Evolutionary conservation across 2,888 invertebrate species (phyloP).

Genomic region (Erebia aethiops): DNA sequence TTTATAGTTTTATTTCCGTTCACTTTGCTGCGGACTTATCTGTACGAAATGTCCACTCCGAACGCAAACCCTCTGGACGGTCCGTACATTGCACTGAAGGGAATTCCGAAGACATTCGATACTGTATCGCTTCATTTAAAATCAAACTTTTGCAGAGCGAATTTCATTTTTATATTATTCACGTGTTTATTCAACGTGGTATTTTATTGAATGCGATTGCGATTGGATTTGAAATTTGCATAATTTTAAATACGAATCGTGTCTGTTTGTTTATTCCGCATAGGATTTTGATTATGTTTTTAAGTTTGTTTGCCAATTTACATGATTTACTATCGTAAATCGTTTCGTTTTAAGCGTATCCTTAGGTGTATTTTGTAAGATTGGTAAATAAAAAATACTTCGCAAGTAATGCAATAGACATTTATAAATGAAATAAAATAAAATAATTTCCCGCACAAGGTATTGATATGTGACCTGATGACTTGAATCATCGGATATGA

Average conservation of each 20-base stretch:
- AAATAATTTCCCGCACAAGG: too few species aligned
- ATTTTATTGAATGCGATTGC: constrained; percentile 30
- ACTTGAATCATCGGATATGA: too few species aligned
- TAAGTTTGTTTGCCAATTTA: constrained; percentile 25
- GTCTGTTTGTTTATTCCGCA: constrained; percentile 34
- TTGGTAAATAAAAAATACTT: not conserved
- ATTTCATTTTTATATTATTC: constrained; percentile 14
- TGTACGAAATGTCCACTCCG: constrained; percentile 54
- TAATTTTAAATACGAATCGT: constrained; percentile 33
- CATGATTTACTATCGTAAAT: constrained; percentile 23
- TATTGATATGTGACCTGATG: too few species aligned
- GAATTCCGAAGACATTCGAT: constrained; percentile 34
- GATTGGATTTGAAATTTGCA: constrained; percentile 36
- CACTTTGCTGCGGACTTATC: constrained; percentile 55
- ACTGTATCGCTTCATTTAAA: constrained; percentile 24
- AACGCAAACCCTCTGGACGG: constrained; percentile 35
- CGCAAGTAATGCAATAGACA: too few species aligned
- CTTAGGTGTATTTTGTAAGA: not conserved
- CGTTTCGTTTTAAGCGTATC: not conserved
- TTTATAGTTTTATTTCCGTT: constrained; percentile 56
- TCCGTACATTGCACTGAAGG: constrained; percentile 24
- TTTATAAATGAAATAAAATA: too few species aligned
- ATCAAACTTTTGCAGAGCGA: constrained; percentile 16
- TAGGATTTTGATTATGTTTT: constrained; percentile 30
- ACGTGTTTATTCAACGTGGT: constrained; percentile 10